Base-by-base conservation (phyloP, 2,797 vertebrate genomes). In the Monodelphis domestica region DNA sequence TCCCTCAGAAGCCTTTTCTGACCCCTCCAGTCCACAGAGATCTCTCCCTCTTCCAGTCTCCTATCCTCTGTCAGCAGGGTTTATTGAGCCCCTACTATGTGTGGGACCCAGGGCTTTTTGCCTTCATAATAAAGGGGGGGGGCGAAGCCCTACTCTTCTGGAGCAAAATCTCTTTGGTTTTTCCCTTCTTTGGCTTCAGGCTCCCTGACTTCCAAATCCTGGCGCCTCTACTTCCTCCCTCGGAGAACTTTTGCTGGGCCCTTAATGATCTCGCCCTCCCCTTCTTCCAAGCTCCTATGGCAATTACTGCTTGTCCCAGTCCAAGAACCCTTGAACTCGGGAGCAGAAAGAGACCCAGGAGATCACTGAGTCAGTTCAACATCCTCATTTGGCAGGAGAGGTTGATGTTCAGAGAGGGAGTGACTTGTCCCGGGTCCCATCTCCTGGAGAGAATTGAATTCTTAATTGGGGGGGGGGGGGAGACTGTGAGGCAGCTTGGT, bases 121-220 rank as follows among this genome's bases (percentile, higher is more conserved):
- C 26, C 38, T 84, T 45, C 45, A 78, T 17, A 21, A 78, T 78
- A 10, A 78, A 38, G 26, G n/a, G 6, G 15, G n/a, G n/a, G 3
- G 9, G 4, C 11, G 24, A 78, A 10, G 17, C 5, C n/a, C n/a
- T 0, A 0, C 5, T n/a, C 21, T 3, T 6, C 21, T 45, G 17
- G 38, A 78, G 38, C 38, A 10, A 24, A 45, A 26, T 24, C 0
- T 45, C 38, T 38, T 70, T 78, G 70, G 21, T 21, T 78, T 78
- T 45, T 30, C 70, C 78, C 38, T 6, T 45, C 7, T 50, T 38
- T 24, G 63, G 30, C 12, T 9, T 11, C 6, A 3, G n/a, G 11
- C 17, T 21, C 17, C 17, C 11, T 24, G 70, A 21, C 59, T 70
- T 38, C 30, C 11, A 29, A 30, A 30, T 57, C 57, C 57, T 59